Conservation (phyloP, 2,888 invertebrate genomes). For the Marronus borbonicus region DNA sequence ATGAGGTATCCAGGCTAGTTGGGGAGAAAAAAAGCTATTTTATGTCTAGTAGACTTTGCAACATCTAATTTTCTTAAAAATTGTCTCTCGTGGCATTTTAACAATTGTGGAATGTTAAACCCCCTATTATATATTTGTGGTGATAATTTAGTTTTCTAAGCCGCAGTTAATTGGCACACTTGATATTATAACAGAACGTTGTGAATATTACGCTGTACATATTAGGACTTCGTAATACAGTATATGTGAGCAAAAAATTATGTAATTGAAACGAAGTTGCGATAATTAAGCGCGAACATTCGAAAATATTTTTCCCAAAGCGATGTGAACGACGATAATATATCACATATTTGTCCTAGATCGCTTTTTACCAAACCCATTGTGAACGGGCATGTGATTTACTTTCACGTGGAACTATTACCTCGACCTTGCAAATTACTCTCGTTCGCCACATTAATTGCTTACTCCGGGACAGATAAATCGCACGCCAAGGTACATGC, state of each 20-base stretch:
- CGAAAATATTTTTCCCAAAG: neutral
- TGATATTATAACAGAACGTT: too few species aligned
- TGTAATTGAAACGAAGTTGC: neutral
- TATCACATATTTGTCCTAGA: slow-evolving; percentile 35
- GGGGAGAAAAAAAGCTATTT: too few species aligned
- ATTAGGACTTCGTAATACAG: too few species aligned
- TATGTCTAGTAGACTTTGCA: too few species aligned
- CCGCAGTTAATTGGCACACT: too few species aligned
- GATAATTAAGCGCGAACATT: neutral
- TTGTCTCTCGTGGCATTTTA: too few species aligned
- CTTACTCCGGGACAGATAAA: neutral
- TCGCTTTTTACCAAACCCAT: slow-evolving; percentile 39
- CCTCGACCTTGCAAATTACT: slow-evolving; percentile 40
- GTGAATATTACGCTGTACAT: too few species aligned
- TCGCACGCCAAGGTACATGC: neutral
- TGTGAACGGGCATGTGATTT: slow-evolving; percentile 31
- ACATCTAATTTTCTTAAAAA: too few species aligned
- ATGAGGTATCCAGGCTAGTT: too few species aligned
- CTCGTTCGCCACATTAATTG: slow-evolving; percentile 1
- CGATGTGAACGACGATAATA: neutral
- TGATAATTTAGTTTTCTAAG: too few species aligned
- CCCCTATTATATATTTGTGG: too few species aligned
- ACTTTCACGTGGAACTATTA: slow-evolving; percentile 32
- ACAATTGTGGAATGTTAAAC: too few species aligned
- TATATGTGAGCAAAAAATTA: neutral